Percentiles rank a stretch among this genome's conserved stretches.
Conservation (phyloP, 2,113 vertebrate species). For the Progne subis region DNA sequence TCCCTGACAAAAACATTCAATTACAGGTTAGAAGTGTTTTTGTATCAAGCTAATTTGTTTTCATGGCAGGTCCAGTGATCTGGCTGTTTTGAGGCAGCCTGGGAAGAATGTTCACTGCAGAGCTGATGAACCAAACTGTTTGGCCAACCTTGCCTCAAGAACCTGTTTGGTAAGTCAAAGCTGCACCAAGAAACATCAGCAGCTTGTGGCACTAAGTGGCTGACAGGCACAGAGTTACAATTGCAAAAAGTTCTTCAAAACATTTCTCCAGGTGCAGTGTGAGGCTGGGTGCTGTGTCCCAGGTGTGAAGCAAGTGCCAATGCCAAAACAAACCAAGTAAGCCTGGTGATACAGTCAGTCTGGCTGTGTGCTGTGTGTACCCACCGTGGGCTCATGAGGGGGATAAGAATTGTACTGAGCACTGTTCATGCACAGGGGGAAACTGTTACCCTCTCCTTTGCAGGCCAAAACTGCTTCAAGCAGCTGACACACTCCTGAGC, state of each 20-base stretch:
- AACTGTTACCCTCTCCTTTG: not conserved
- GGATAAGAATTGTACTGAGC: not conserved
- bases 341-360: not conserved
- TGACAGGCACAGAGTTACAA: not conserved
- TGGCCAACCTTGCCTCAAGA: not conserved
- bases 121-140: not conserved
- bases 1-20: conserved; percentile 2
- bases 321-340: not conserved
- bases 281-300: not conserved
- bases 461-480: not conserved
- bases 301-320: not conserved
- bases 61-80: not conserved
- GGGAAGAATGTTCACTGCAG: not conserved
- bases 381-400: fast-evolving
- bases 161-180: not conserved
- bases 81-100: not conserved
- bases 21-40: not conserved
- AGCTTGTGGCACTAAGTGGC: not conserved
- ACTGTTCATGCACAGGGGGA: not conserved
- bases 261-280: not conserved
- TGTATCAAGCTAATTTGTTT: not conserved
- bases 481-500: not conserved
- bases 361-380: not conserved
- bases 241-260: not conserved
- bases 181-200: not conserved